phyloP scores from a whole-genome alignment of 1,140 invertebrate genomes.

The Pseudomyrmex dendroicus region DNA sequence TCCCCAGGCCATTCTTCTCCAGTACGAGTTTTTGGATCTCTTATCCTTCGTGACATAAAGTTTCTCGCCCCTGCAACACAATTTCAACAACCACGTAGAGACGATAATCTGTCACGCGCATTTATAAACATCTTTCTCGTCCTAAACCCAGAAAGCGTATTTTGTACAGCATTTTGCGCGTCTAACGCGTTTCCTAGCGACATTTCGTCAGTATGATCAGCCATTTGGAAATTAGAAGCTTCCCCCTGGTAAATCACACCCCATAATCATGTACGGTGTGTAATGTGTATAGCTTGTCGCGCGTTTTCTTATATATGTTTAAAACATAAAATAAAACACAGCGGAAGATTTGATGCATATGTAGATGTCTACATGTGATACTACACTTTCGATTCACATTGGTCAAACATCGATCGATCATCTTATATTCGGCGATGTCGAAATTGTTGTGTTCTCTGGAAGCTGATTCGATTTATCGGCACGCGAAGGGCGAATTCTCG shows the following conservation, averaged over 20 bases:
- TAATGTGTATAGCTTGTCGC: background rate
- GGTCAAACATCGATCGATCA: background rate
- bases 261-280: conserved; percentile 18
- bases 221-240: conserved; percentile 71
- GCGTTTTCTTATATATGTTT: background rate
- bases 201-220: conserved; percentile 64
- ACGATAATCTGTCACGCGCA: background rate
- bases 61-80: conserved; percentile 91
- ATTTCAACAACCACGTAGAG: conserved; percentile 55
- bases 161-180: conserved; percentile 70
- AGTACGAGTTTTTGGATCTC: conserved; percentile 87
- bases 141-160: conserved; percentile 70
- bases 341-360: background rate
- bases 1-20: conserved; percentile 89
- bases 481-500: background rate
- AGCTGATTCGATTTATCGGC: background rate
- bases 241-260: conserved; percentile 64
- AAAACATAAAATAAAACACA: background rate
- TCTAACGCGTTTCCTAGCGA: conserved; percentile 61
- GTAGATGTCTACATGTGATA: background rate
- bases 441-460: conserved; percentile 8
- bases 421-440: background rate
- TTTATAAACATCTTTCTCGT: conserved; percentile 48
- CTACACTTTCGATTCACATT: background rate
- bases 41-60: conserved; percentile 93